These are phyloP conservation scores for Craterocephalus amniculus DNA, from an alignment of 2,797 vertebrate species.

Conservation along the genomic window DNA sequence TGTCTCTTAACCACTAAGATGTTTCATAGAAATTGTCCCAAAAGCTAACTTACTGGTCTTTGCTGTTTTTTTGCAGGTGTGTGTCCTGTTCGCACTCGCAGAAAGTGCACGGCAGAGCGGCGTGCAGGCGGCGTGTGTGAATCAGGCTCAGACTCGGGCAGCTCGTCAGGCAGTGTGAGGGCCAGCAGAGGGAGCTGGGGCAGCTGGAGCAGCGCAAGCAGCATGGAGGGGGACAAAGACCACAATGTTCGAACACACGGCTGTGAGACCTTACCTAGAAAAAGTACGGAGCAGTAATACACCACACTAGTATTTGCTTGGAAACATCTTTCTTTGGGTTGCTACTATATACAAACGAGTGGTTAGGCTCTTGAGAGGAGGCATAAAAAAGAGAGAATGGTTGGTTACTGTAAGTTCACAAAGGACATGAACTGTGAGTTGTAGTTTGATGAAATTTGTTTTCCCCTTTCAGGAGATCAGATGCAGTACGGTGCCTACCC, in stretches of 20 bases:
- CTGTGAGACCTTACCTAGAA: slow-evolving; percentile 81
- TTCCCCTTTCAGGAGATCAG: slow-evolving; percentile 74
- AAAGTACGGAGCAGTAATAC: slow-evolving; percentile 60
- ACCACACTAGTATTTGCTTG: slow-evolving; percentile 7
- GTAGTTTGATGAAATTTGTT: background rate
- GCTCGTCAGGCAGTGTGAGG: slow-evolving; percentile 92
- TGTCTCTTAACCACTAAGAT: background rate
- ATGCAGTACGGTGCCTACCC: slow-evolving; percentile 74
- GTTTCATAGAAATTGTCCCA: background rate
- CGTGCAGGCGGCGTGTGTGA: slow-evolving; percentile 88
- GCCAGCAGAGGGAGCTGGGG: slow-evolving; percentile 97
- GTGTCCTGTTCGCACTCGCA: slow-evolving; percentile 74
- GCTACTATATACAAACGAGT: background rate
- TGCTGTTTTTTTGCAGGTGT: slow-evolving; percentile 60
- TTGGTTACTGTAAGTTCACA: background rate
- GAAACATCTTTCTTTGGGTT: slow-evolving; percentile 2
- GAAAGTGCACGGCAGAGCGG: slow-evolving; percentile 85
- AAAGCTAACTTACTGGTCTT: background rate
- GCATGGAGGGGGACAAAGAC: slow-evolving; percentile 93
- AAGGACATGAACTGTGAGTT: background rate
- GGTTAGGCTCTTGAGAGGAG: background rate
- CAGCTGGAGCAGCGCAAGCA: slow-evolving; percentile 98
- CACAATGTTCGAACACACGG: slow-evolving; percentile 72
- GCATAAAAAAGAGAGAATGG: background rate
- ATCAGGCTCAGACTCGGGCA: slow-evolving; percentile 95